Base-by-base conservation (phyloP, 2,797 vertebrate species). In the Emydoidea blandingii region DNA sequence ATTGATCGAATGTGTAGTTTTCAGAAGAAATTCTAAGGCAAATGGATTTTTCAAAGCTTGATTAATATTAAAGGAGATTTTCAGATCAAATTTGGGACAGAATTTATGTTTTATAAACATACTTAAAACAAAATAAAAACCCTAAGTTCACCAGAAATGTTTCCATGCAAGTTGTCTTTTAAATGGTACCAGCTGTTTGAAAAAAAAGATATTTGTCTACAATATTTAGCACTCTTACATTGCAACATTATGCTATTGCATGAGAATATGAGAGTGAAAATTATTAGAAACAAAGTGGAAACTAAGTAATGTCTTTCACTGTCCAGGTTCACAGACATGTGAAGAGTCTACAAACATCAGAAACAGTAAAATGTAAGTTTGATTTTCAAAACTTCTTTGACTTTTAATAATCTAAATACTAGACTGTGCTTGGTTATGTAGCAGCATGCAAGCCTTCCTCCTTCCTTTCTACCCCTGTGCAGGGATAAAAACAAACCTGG, bases 21-120 rank as follows among this genome's bases (percentile, higher is more conserved):
- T 94, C 94, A 92, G 93, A 96, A 95, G 91, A 97, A 34, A 93
- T 95, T 89, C 95, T 96, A 95, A 88, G 93, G 52, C 56, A 88
- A 94, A 74, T 12, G 3, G 0, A 0, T 53, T 97, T 96, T 95
- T 93, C 92, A 91, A 76, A 81, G 62, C 49, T 1, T 94, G 93
- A 90, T 96, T 93, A 88, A 93, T 56, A 90, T 50, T 1, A 14
- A 79, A 96, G 86, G 89, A 97, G 94, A 97, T 91, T 95, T 97
- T 79, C 92, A 94, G 59, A 34, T 65, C 59, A 34, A 65, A 65
- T 65, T 18, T 65, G 76, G 86, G 82, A 94, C 78, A 94, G 88
- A 97, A 94, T 94, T 90, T 94, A 89, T 68, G 59, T 62, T 92
- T 81, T 86, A 83, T 78, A 95, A 68, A 91, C 92, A 74, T 85